phyloP scores from a whole-genome alignment of 2,888 invertebrate species.

The Chydorus sphaericus region DNA sequence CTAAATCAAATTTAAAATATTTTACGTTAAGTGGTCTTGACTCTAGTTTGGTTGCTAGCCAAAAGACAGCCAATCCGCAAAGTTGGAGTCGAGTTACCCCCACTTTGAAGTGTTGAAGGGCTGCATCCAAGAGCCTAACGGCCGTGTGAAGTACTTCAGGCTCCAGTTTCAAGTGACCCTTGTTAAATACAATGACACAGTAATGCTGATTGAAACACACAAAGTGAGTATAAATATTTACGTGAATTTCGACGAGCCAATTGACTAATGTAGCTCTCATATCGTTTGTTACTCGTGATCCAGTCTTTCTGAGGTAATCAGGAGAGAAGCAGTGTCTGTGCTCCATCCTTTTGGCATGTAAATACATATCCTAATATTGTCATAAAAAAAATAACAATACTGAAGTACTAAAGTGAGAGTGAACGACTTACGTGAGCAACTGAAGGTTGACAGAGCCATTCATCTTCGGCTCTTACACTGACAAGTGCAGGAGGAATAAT shows the following conservation, averaged over 20 bases:
- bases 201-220: background rate
- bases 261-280: slow-evolving; percentile 9
- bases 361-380: background rate
- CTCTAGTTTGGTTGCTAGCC: slow-evolving; percentile 6
- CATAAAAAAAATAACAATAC: background rate
- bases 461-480: background rate
- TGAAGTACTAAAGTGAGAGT: background rate
- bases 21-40: background rate
- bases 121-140: background rate
- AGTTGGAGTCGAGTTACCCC: background rate
- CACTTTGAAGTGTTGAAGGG: background rate
- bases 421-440: background rate
- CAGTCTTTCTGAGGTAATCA: background rate
- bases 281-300: slow-evolving; percentile 3
- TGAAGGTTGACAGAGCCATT: slow-evolving; percentile 2
- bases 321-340: background rate
- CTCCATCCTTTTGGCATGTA: background rate
- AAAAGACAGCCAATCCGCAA: background rate
- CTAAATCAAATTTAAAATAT: background rate
- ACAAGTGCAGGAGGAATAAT: background rate
- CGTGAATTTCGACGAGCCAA: slow-evolving; percentile 6
- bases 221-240: background rate
- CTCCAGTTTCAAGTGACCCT: background rate
- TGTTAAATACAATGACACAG: background rate
- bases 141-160: background rate